phyloP scores from a whole-genome alignment of 2,113 vertebrate species.

The Phaetusa simplex region DNA sequence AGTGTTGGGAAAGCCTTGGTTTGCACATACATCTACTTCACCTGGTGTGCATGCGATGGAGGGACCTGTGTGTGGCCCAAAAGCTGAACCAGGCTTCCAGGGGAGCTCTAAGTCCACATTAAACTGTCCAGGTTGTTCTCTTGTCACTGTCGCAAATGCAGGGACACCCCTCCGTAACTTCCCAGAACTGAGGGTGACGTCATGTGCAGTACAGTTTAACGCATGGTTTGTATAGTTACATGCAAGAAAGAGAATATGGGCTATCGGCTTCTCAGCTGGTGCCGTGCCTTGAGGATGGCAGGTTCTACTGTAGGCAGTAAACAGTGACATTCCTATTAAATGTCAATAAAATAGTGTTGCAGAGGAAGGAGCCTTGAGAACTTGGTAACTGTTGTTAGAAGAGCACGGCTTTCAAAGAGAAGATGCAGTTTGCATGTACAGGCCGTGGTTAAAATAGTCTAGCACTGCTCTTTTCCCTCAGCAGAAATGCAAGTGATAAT shows the following conservation, averaged over 20 bases:
- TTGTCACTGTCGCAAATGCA: accelerated
- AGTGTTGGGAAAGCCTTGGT: not conserved
- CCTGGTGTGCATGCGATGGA: accelerated
- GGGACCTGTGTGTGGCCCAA: not conserved
- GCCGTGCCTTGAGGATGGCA: not conserved
- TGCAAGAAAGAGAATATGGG: accelerated
- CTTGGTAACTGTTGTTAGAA: not conserved
- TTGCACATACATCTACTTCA: accelerated
- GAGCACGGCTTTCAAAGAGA: not conserved
- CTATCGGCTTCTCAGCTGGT: not conserved
- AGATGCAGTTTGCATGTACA: accelerated
- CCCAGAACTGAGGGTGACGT: not conserved
- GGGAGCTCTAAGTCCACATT: too few species aligned
- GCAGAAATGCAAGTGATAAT: not conserved
- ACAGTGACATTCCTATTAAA: accelerated
- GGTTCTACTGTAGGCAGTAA: not conserved
- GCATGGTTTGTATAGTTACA: accelerated
- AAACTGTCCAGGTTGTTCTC: not conserved
- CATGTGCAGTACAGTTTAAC: not conserved
- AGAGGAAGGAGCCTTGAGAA: not conserved
- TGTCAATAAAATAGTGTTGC: not conserved
- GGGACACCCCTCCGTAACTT: accelerated
- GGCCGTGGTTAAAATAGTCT: not conserved
- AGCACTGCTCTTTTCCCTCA: not conserved
- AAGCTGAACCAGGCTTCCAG: not conserved